A percentile compares a stretch with the other conserved stretches of the same genome.
Conservation (phyloP, 2,888 invertebrate genomes). For the Cotesia congregata region DNA sequence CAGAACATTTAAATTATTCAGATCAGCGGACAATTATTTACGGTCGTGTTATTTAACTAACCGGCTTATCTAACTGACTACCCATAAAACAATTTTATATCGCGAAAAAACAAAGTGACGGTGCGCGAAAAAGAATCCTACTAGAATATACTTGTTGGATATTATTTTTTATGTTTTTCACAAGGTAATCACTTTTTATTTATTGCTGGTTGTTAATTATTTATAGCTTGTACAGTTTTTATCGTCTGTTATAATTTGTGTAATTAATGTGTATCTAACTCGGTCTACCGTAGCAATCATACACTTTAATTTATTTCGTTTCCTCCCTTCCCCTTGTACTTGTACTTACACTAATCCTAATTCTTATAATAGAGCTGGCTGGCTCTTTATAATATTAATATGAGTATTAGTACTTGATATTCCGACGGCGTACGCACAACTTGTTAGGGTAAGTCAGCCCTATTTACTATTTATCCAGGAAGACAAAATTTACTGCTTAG, state of each 20-base stretch:
- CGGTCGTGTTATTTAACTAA: slow-evolving; percentile 16
- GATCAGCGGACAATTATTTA: slow-evolving; percentile 32
- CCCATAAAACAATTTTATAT: background rate
- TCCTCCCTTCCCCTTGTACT: background rate
- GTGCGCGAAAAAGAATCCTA: background rate
- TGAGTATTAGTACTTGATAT: background rate
- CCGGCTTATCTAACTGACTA: slow-evolving; percentile 23
- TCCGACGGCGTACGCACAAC: background rate
- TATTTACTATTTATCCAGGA: background rate
- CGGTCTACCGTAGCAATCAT: background rate
- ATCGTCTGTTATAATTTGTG: background rate
- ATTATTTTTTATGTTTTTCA: background rate
- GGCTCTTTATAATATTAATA: too few relatives aligned
- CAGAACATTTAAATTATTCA: slow-evolving; percentile 33
- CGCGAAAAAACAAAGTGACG: background rate
- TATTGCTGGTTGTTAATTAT: background rate
- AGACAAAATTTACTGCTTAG: background rate
- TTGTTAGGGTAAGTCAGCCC: background rate
- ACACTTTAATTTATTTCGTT: background rate
- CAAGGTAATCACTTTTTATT: background rate
- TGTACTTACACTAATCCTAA: background rate
- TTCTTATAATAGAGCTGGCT: too few relatives aligned
- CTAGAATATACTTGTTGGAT: background rate
- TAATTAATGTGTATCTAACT: background rate
- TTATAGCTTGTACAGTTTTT: background rate